These are phyloP conservation scores for Lepas anatifera DNA, from an alignment of 2,888 invertebrate genomes.

Conservation along the genomic window DNA sequence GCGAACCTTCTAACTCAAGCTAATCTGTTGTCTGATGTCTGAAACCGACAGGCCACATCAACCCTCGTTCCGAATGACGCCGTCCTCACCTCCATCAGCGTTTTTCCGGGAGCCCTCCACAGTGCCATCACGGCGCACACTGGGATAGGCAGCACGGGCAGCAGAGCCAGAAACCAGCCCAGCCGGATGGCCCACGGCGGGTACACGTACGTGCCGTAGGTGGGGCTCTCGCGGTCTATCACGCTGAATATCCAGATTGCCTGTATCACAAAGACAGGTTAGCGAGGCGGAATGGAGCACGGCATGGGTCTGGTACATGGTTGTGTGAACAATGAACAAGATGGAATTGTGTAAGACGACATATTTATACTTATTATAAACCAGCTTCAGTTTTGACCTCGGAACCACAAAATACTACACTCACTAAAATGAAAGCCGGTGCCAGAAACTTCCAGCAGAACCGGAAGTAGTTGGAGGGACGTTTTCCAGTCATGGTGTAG, in stretches of 20 bases:
- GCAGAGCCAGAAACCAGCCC: constrained; percentile 73
- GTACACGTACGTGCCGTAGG: constrained; percentile 63
- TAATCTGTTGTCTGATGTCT: no score
- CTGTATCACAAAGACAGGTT: constrained; percentile 33
- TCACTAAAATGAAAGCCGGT: constrained; percentile 61
- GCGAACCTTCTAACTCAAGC: no score
- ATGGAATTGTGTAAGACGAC: not conserved
- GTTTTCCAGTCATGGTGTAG: constrained; percentile 77
- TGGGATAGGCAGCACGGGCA: constrained; percentile 75
- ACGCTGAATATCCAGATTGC: constrained; percentile 78
- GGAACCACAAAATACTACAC: no score
- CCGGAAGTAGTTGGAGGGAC: constrained; percentile 67
- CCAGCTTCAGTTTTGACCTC: no score
- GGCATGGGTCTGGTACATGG: not conserved
- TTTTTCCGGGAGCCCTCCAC: constrained; percentile 54
- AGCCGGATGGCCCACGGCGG: constrained; percentile 67
- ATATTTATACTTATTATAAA: not conserved
- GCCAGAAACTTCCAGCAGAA: constrained; percentile 76
- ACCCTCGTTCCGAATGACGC: no score
- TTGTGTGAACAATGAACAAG: not conserved
- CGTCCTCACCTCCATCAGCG: constrained; percentile 51
- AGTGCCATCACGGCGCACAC: constrained; percentile 62
- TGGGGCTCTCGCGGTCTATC: constrained; percentile 73
- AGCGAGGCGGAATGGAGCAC: not conserved
- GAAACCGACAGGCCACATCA: no score